Base-by-base conservation (phyloP, 1,140 invertebrate species). In the Nephila pilipes region DNA sequence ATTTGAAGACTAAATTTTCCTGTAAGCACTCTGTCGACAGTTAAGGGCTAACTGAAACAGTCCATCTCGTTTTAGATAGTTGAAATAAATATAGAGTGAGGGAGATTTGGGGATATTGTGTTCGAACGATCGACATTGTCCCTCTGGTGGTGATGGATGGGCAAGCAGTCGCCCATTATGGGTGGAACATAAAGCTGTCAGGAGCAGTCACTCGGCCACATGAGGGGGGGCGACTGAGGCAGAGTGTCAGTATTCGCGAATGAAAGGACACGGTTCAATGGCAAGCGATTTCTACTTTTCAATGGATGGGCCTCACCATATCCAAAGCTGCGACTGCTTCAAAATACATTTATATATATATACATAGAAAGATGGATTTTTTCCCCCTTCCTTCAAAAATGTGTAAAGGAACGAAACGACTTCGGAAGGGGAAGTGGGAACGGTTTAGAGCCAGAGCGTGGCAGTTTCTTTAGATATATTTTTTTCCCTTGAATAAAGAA, bases 101-200 rank as follows among this genome's bases (percentile, higher is more conserved):
- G 32, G 55, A 87, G 54, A 85, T 85, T 87, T 87, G 60, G 85
- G 85, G 60, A 87, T 65, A 87, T 58, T 87, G 85, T 65, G 85
- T 87, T 87, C 29, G 60, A 87, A 65, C 58, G 85, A 87, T 87
- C 85, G 36, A 89, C 87, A 89, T 79, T 89, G 87, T 89, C 65
- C 87, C 79, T 63, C 75, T 58, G 38, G n/a, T 83, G 54, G 89
- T 90, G 89, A 90, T 90, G 57, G 89, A 90, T 90, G 54, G 89
- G 75, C 89, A 58, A 81, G 75, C 89, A 90, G 75, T 83, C 54
- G 79, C 75, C 89, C 79, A 81, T 90, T 90, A 90, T 90, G 89
- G 89, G 58, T 32, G 58, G 79, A 38, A 83, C 89, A 90, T 90
- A 90, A 90, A 90, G 89, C 89, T 90, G 89, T 90, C 89, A 90